Evolutionary conservation across 2,113 vertebrate genomes (phyloP).

Genomic region (Macquaria australasica): DNA sequence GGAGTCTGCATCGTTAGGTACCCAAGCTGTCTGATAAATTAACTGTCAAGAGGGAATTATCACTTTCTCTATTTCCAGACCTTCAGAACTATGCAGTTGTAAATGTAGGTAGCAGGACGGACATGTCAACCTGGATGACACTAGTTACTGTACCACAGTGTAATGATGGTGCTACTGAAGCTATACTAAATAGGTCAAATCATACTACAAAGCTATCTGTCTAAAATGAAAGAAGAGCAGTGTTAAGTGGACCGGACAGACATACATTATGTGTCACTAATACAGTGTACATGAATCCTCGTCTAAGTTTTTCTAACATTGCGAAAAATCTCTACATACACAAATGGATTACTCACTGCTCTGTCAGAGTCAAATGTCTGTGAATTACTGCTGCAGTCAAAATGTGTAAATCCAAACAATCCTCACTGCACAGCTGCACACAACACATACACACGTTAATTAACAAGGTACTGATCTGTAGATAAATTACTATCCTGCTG

Average conservation of each 20-base stretch:
- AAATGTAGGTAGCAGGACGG: background rate
- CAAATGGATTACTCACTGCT: background rate
- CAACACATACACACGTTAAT: background rate
- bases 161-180: background rate
- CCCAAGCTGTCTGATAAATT: constrained; percentile 8
- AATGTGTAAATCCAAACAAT: constrained; percentile 8
- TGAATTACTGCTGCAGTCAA: constrained; percentile 22
- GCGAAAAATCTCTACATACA: constrained; percentile 4
- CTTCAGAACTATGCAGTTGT: background rate
- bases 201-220: background rate
- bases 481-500: background rate
- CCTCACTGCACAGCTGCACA: background rate
- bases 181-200: background rate
- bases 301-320: background rate
- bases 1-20: background rate
- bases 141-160: background rate
- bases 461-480: background rate
- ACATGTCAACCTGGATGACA: background rate
- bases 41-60: background rate
- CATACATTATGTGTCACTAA: constrained; percentile 16
- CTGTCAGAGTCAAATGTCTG: constrained; percentile 6
- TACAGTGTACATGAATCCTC: constrained; percentile 9
- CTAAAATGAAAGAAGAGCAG: background rate
- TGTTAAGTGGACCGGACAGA: background rate
- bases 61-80: background rate